A percentile compares a stretch with the other conserved stretches of the same genome.
Evolutionary conservation across 2,797 vertebrate genomes (phyloP).

Genomic region (Rhabdophis nuchalis): DNA sequence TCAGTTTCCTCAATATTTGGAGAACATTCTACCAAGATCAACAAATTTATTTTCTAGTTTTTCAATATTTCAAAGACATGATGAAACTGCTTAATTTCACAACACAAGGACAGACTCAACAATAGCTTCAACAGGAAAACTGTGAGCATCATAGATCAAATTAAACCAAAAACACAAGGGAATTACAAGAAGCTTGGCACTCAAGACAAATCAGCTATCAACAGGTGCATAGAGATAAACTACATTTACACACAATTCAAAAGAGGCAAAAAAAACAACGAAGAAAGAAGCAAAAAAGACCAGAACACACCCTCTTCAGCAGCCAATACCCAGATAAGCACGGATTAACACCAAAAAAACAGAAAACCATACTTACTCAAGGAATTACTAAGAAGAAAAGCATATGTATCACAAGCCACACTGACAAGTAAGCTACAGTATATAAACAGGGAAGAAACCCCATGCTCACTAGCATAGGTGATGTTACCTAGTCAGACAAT

Average conservation of each 20-base stretch:
- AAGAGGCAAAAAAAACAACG: not conserved
- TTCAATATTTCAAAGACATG: not conserved
- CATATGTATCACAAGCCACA: not conserved
- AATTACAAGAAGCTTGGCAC: not conserved
- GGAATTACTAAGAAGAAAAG: not conserved
- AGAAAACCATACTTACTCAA: not conserved
- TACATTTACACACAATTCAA: not conserved
- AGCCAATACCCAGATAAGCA: not conserved
- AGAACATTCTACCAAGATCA: not conserved
- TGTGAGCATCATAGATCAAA: not conserved
- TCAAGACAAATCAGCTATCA: not conserved
- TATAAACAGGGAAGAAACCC: not conserved
- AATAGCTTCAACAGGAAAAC: not conserved
- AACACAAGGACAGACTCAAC: not conserved
- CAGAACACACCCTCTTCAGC: not conserved
- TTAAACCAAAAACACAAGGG: not conserved
- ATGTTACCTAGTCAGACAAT: not conserved
- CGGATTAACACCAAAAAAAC: not conserved
- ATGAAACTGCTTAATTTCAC: not conserved
- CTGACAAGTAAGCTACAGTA: not conserved
- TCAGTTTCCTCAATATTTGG: not conserved
- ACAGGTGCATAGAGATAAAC: not conserved
- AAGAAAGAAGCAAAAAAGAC: not conserved
- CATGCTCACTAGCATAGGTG: not conserved
- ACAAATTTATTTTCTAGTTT: not conserved